Percentiles rank a stretch among this genome's conserved stretches.
Evolutionary conservation across 2,888 invertebrate genomes (phyloP).

Genomic region (Sinhomidia bicolor): DNA sequence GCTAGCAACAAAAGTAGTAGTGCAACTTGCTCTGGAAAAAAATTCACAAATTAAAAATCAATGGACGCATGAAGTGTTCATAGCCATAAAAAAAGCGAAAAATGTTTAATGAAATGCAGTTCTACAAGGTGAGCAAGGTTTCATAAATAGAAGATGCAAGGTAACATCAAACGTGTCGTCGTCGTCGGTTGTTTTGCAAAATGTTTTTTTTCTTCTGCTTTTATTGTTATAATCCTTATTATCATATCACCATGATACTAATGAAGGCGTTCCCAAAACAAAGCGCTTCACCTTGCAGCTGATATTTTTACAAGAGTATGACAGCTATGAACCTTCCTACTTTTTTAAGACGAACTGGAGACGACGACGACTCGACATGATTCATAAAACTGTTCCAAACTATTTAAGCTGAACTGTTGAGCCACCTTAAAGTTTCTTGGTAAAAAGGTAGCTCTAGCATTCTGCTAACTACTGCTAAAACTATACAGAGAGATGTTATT

Average conservation of each 20-base stretch:
- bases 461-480: no score
- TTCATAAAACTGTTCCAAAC: conserved; percentile 7
- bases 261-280: conserved; percentile 37
- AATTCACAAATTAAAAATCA: neutral
- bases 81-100: conserved; percentile 9
- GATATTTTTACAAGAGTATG: conserved; percentile 6
- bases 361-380: neutral
- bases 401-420: no score
- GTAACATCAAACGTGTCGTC: neutral
- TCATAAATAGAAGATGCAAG: conserved; percentile 54
- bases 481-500: no score
- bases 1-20: neutral
- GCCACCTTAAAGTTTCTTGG: no score
- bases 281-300: conserved; percentile 39
- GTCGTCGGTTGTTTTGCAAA: conserved; percentile 17
- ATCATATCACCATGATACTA: conserved; percentile 33
- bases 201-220: no score
- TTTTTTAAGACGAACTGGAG: neutral
- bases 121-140: conserved; percentile 71
- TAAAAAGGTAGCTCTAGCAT: no score
- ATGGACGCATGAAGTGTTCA: conserved; percentile 6
- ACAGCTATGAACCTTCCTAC: conserved; percentile 38
- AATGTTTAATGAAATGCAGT: conserved; percentile 51
- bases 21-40: neutral
- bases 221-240: conserved; percentile 39